Base-by-base conservation (phyloP, 2,888 invertebrate genomes). In the Entomobrya multifasciata region DNA sequence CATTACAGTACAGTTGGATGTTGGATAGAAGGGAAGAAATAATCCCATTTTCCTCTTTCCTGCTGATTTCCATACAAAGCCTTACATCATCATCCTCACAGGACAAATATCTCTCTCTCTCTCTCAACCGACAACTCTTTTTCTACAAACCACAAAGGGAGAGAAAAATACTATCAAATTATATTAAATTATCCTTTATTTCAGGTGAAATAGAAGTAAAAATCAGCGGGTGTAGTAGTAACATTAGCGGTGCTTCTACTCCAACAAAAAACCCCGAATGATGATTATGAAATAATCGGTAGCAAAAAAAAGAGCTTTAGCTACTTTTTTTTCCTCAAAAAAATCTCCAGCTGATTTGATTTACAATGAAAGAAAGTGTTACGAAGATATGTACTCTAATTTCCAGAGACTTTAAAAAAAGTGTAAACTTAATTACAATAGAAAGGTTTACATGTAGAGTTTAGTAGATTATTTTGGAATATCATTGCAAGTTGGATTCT, bases 301-400 rank as follows among this genome's bases (percentile, higher is more conserved):
- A 49, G n/a, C 3, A 49, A 49, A 49, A 13, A 49, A 49, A n/a
- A 49, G 49, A 49, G n/a, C n/a, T n/a, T n/a, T n/a, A n/a, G n/a
- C n/a, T n/a, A n/a, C n/a, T 36, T 36, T 36, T 36, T 36, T 8
- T n/a, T 4, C 49, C n/a, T 5, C 5, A 15, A n/a, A 27, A 67
- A 67, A 22, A n/a, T 67, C 67, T 67, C 67, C 67, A 67, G 67
- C 44, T 41, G 67, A 67, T 67, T 67, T 1, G n/a, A n/a, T n/a
- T n/a, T n/a, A n/a, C n/a, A n/a, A n/a, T n/a, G n/a, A n/a, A n/a
- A n/a, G n/a, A n/a, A n/a, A n/a, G n/a, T n/a, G n/a, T n/a, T n/a
- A n/a, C n/a, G 15, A 36, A 62, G 36, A 27, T 15, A 27, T 13
- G 4, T 27, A 5, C 27, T 13, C 27, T 60, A 27, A 27, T 1